A percentile compares a stretch with the other conserved stretches of the same genome.
These are phyloP conservation scores for Anoplius nigerrimus DNA, from an alignment of 2,888 invertebrate species.

Conservation along the genomic window DNA sequence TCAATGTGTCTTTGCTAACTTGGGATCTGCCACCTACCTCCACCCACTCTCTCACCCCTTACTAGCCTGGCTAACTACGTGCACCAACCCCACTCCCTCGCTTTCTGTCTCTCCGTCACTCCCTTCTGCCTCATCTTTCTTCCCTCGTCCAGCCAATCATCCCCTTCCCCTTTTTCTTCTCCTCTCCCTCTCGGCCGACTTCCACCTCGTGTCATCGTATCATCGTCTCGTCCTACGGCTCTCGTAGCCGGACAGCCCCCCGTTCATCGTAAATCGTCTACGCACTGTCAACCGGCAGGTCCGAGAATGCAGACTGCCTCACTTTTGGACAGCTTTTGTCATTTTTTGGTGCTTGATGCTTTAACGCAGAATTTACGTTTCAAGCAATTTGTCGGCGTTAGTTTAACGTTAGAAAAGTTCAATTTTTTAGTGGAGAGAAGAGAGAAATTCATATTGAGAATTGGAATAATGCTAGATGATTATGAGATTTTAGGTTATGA, in stretches of 20 bases:
- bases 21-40: slow-evolving; percentile 67
- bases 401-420: too few relatives aligned
- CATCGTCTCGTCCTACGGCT: slow-evolving; percentile 7
- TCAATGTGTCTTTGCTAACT: slow-evolving; percentile 70
- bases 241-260: slow-evolving; percentile 34
- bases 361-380: too few relatives aligned
- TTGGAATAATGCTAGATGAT: too few relatives aligned
- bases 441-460: too few relatives aligned
- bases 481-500: too few relatives aligned
- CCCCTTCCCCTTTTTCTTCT: slow-evolving; percentile 49
- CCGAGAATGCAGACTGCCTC: too few relatives aligned
- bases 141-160: slow-evolving; percentile 6
- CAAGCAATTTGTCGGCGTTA: too few relatives aligned
- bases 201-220: slow-evolving; percentile 15
- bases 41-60: slow-evolving; percentile 66
- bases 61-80: slow-evolving; percentile 55
- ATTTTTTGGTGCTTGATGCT: too few relatives aligned
- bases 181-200: slow-evolving; percentile 32
- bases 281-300: too few relatives aligned
- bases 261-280: slow-evolving; percentile 30
- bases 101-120: slow-evolving; percentile 46
- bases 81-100: slow-evolving; percentile 58
- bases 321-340: too few relatives aligned
- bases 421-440: too few relatives aligned
- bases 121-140: slow-evolving; percentile 29